These are phyloP conservation scores for Bolborhynchus lineola DNA, from an alignment of 2,113 vertebrate genomes.

Conservation along the genomic window DNA sequence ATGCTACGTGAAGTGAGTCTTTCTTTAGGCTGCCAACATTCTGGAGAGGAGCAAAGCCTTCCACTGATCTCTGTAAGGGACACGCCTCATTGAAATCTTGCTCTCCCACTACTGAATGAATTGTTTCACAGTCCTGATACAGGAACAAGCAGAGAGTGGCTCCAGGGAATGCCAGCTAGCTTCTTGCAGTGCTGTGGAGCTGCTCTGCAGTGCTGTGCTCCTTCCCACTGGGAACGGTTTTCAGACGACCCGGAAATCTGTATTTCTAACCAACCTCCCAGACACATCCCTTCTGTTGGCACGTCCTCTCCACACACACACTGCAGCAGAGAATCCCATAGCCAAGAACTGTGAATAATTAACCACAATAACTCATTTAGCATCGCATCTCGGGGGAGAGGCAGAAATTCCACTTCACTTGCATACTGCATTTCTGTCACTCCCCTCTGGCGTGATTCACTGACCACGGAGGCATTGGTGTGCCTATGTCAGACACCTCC, in stretches of 20 bases:
- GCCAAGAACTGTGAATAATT: background rate
- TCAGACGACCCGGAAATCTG: background rate
- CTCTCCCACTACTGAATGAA: background rate
- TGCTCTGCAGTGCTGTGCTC: background rate
- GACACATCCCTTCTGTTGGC: background rate
- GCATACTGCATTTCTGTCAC: background rate
- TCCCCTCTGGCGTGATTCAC: background rate
- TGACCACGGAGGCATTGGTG: background rate
- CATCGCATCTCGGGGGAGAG: background rate
- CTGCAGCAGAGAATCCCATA: background rate
- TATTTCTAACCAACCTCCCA: background rate
- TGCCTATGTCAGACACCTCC: too few species aligned
- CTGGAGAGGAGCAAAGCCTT: rapidly evolving
- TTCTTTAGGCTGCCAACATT: background rate
- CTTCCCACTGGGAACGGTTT: background rate
- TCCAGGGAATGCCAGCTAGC: background rate
- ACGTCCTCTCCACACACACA: background rate
- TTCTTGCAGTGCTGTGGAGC: background rate
- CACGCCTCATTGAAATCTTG: rapidly evolving
- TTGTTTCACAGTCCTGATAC: rapidly evolving
- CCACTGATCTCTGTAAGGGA: rapidly evolving
- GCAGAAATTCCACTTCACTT: background rate
- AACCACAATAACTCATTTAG: background rate
- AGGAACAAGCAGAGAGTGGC: background rate
- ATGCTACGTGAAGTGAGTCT: background rate